Evolutionary conservation across 2,113 vertebrate species (phyloP), one percentile per base, ranked within the genome.

Genomic region (Oostethus manadensis): DNA sequence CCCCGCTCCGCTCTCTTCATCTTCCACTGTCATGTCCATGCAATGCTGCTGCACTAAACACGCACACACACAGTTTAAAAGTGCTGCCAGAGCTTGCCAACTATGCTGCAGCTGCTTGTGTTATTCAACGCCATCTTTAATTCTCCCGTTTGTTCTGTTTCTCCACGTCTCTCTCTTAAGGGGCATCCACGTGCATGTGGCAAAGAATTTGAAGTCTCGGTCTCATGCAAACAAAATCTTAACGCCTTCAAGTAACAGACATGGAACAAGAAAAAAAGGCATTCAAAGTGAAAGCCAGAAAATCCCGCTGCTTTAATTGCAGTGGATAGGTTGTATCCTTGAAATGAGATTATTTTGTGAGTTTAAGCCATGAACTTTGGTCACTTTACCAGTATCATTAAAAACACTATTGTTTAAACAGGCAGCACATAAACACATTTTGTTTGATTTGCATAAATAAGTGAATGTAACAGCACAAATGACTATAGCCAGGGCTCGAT

Each of bases 141-240:
- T 17, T 15, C 47, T 77, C 67, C 48, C 38, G 43, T 64, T 68
- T 63, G 63, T 60, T 64, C 58, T 21, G 51, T 43, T 61, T 66
- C 71, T 48, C 62, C 15, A 17, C 65, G 58, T 82, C 80, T 75
- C 20, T 58, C 60, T 45, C 69, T 70, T 72, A 55, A 64, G 66
- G 58, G 16, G 61, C 54, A 64, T 83, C 76, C 48, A 20, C 72
- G 80, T 80, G 74, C 76, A 80, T 70, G 69, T 76, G 75, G 76
- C 66, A 68, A 71, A 62, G 48, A 60, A 72, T 70, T 62, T 65
- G 66, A 84, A 66, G 55, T 77, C 77, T 77, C 53, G 66, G 64
- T 81, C 76, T 59, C 66, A 60, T 40, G 42, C 6, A 51, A 17
- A 16, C 15, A 29, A 17, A 51, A 54, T 33, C 1, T 42, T 42